Evolutionary conservation across 2,888 invertebrate species (phyloP).

Genomic region (Peribatodes rhomboidaria): DNA sequence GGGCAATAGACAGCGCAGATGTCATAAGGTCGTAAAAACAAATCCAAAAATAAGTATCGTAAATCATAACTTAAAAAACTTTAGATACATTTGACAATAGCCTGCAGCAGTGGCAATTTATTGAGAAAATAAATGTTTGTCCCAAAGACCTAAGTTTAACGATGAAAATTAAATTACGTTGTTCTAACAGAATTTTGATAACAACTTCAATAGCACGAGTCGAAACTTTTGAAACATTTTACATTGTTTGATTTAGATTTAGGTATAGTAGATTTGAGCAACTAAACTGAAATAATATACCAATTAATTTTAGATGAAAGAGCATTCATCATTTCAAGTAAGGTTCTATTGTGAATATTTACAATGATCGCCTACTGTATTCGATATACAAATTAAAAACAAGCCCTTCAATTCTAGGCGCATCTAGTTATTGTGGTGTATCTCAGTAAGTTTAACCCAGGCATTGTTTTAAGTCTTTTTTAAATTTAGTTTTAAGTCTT

Average conservation of each 20-base stretch:
- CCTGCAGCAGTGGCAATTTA: conserved; percentile 20
- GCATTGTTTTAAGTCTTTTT: too few species aligned
- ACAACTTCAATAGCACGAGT: conserved; percentile 15
- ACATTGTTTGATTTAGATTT: conserved; percentile 5
- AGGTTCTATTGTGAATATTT: conserved; percentile 4
- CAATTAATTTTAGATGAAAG: conserved; percentile 8
- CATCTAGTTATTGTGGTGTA: too few species aligned
- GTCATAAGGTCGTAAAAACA: conserved; percentile 9
- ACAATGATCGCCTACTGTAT: not conserved
- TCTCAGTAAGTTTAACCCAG: too few species aligned
- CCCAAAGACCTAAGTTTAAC: conserved; percentile 14
- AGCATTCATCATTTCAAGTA: conserved; percentile 4
- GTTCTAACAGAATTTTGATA: conserved; percentile 16
- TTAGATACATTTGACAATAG: conserved; percentile 11
- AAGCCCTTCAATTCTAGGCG: not conserved
- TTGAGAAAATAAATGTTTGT: conserved; percentile 16
- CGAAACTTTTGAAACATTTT: conserved; percentile 5
- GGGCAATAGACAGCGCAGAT: conserved; percentile 1
- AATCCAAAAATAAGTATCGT: conserved; percentile 11
- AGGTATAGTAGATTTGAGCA: not conserved
- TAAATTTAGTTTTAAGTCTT: too few species aligned
- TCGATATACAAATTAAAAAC: not conserved
- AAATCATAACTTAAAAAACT: conserved; percentile 19
- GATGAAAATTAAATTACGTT: conserved; percentile 9
- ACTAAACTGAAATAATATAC: conserved; percentile 1